Conservation (phyloP, 2,797 vertebrate species). For the Scomberomorus guttatus region DNA sequence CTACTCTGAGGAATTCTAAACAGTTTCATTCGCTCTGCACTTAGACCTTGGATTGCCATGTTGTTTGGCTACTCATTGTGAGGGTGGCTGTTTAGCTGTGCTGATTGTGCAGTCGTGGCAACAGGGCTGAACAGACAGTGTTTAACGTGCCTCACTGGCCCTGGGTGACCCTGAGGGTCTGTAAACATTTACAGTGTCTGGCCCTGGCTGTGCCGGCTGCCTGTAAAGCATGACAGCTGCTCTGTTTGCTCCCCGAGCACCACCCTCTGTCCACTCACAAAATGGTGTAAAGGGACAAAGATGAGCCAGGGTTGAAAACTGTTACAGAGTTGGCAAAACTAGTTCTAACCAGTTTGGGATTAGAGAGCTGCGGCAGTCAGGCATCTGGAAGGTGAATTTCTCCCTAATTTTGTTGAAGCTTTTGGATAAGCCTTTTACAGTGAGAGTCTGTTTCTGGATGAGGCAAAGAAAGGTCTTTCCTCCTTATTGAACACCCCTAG, state of each 20-base stretch:
- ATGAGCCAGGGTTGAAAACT: constrained; percentile 62
- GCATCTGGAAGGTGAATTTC: constrained; percentile 58
- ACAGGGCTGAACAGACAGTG: constrained; percentile 80
- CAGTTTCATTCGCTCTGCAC: constrained; percentile 69
- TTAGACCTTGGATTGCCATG: constrained; percentile 73
- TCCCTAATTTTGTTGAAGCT: constrained; percentile 53
- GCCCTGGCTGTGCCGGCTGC: constrained; percentile 74
- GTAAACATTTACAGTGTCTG: constrained; percentile 88
- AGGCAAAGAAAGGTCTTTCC: constrained; percentile 41
- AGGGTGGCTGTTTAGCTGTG: constrained; percentile 78
- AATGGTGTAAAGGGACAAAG: constrained; percentile 76
- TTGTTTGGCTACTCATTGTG: constrained; percentile 80
- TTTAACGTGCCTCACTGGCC: constrained; percentile 83
- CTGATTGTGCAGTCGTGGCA: constrained; percentile 85
- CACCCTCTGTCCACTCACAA: constrained; percentile 79
- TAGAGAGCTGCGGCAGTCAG: constrained; percentile 54
- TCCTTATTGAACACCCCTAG: constrained; percentile 48
- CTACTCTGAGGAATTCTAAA: constrained; percentile 76
- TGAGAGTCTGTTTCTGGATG: constrained; percentile 48
- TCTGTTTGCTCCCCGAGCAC: constrained; percentile 78
- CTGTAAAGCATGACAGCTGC: constrained; percentile 85
- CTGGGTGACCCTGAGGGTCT: constrained; percentile 82
- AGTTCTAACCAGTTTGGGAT: constrained; percentile 69
- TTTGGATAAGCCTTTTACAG: constrained; percentile 59
- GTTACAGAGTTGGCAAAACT: constrained; percentile 57